These are phyloP conservation scores for Linnaemya vulpina DNA, from an alignment of 2,888 invertebrate species.

Conservation along the genomic window DNA sequence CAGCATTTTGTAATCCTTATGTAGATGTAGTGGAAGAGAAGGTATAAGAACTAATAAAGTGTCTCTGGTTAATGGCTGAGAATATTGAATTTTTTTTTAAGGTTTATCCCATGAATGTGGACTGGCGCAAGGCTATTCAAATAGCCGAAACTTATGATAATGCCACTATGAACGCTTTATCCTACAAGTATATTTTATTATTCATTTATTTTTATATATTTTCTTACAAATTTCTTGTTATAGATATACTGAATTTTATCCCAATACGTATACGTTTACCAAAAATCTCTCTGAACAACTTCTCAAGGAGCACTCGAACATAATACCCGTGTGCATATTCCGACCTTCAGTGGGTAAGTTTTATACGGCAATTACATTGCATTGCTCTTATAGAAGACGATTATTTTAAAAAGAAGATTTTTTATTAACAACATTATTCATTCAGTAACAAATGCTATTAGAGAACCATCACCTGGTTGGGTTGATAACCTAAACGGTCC, in stretches of 20 bases:
- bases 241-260: constrained; percentile 86
- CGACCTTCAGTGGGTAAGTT: constrained; percentile 86
- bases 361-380: too few relatives aligned
- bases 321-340: constrained; percentile 89
- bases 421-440: neutral
- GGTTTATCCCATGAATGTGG: constrained; percentile 84
- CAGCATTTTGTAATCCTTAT: constrained; percentile 93
- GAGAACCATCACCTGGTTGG: constrained; percentile 91
- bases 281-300: constrained; percentile 93
- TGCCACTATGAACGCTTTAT: constrained; percentile 60
- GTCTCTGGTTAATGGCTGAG: neutral
- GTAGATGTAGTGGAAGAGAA: constrained; percentile 86
- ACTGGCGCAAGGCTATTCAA: constrained; percentile 88
- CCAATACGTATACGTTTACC: constrained; percentile 94
- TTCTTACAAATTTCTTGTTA: too few relatives aligned
- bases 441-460: constrained; percentile 86
- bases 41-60: constrained; percentile 85
- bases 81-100: constrained; percentile 80
- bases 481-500: constrained; percentile 97
- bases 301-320: constrained; percentile 86
- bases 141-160: constrained; percentile 86
- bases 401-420: neutral
- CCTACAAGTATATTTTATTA: constrained; percentile 47
- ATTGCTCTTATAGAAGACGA: too few relatives aligned
- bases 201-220: neutral